Evolutionary conservation across 2,888 invertebrate species (phyloP).

Genomic region (Hypomecis punctinalis): DNA sequence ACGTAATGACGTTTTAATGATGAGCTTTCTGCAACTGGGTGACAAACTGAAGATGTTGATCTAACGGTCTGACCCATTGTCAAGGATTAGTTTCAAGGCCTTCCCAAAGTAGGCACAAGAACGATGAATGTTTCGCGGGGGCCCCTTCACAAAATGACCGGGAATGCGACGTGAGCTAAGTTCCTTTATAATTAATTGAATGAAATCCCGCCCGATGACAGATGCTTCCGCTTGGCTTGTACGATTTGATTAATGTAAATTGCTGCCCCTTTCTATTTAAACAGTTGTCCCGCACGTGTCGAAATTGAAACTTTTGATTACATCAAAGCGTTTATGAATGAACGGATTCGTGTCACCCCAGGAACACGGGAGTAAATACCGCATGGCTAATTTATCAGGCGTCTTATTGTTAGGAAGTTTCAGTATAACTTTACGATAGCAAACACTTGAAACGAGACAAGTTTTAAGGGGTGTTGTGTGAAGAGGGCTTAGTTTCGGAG

Average conservation of each 20-base stretch:
- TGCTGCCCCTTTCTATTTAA: constrained; percentile 43
- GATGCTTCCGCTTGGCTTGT: constrained; percentile 61
- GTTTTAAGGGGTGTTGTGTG: constrained; percentile 41
- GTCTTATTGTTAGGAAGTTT: constrained; percentile 18
- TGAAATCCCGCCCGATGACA: constrained; percentile 66
- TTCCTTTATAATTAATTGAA: constrained; percentile 62
- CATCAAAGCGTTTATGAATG: constrained; percentile 12
- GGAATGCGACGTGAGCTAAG: constrained; percentile 51
- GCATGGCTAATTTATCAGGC: constrained; percentile 22
- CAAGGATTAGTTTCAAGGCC: constrained; percentile 33
- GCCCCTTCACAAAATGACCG: constrained; percentile 47
- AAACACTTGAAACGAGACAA: constrained; percentile 41
- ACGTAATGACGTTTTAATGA: too few species aligned
- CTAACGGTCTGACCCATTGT: constrained; percentile 10
- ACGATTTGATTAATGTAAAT: constrained; percentile 57
- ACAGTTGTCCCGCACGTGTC: constrained; percentile 41
- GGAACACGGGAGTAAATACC: constrained; percentile 16
- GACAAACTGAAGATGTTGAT: constrained; percentile 2
- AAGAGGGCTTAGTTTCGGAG: constrained; percentile 40
- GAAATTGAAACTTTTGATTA: constrained; percentile 24
- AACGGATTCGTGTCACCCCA: constrained; percentile 8
- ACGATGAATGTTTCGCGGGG: constrained; percentile 27
- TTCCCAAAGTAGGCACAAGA: constrained; percentile 22
- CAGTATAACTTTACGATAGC: constrained; percentile 29
- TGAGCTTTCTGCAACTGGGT: too few species aligned